A percentile compares a stretch with the other conserved stretches of the same genome.
Evolutionary conservation across 2,113 vertebrate genomes (phyloP).

Genomic region (Tupaia tana): DNA sequence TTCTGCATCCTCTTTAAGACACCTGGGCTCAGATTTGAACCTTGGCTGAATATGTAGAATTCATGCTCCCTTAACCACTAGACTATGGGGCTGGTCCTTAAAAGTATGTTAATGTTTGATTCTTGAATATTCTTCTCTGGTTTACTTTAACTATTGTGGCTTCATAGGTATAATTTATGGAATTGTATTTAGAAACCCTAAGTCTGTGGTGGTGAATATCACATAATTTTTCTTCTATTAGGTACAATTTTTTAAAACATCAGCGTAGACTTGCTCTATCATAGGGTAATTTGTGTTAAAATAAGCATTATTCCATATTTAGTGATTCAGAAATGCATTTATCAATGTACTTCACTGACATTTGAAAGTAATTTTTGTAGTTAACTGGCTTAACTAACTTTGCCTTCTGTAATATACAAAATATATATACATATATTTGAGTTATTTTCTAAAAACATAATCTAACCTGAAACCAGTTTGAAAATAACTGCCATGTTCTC

Average conservation of each 20-base stretch:
- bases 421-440: background rate
- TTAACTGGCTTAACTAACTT: conserved; percentile 17
- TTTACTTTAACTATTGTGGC: background rate
- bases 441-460: background rate
- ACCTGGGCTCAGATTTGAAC: too few species aligned
- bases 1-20: too few species aligned
- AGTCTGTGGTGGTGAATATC: background rate
- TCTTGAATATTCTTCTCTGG: background rate
- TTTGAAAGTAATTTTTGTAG: conserved; percentile 11
- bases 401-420: background rate
- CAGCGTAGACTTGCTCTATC: background rate
- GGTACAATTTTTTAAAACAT: background rate
- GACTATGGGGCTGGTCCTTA: too few species aligned
- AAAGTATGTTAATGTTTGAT: background rate
- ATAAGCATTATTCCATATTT: background rate
- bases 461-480: background rate
- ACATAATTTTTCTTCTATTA: background rate
- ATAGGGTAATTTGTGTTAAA: background rate
- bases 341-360: background rate
- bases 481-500: conserved; percentile 34
- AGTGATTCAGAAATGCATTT: background rate
- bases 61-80: too few species aligned
- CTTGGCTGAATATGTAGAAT: too few species aligned
- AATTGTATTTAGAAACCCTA: conserved; percentile 17
- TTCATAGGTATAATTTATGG: background rate